Evolutionary conservation across 2,888 invertebrate species (phyloP).

Genomic region (Suillia variegata): DNA sequence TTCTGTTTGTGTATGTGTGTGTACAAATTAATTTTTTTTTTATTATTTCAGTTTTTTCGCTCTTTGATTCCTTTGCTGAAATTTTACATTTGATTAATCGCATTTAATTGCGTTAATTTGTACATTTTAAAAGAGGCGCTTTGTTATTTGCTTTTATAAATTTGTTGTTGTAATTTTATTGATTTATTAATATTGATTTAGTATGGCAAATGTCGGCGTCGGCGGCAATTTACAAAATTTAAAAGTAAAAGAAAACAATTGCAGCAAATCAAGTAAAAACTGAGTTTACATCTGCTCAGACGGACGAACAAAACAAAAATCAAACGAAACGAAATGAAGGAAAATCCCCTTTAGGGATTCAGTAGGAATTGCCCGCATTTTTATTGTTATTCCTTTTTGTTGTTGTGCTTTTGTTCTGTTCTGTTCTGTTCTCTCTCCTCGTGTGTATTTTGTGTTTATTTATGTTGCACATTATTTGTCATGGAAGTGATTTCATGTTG

Average conservation of each 20-base stretch:
- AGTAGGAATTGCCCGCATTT: too few species aligned
- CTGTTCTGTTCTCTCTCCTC: not conserved
- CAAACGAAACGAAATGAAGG: too few species aligned
- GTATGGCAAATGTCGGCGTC: too few species aligned
- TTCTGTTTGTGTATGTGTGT: too few species aligned
- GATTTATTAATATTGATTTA: too few species aligned
- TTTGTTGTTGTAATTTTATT: not conserved
- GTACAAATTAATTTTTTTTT: too few species aligned
- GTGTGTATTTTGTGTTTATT: not conserved
- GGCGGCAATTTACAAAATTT: conserved; percentile 19
- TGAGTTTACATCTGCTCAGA: conserved; percentile 49
- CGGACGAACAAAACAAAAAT: too few species aligned
- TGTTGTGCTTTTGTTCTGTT: not conserved
- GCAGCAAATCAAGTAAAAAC: conserved; percentile 50
- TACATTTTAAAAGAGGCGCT: conserved; percentile 19
- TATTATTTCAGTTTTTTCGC: not conserved
- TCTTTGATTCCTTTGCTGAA: not conserved
- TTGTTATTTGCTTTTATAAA: not conserved
- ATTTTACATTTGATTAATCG: conserved; percentile 50
- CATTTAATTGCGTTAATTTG: conserved; percentile 55
- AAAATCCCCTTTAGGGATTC: not conserved
- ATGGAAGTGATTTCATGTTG: not conserved
- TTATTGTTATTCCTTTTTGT: too few species aligned
- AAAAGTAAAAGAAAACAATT: conserved; percentile 28
- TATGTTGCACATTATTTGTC: not conserved